Conservation (phyloP, 2,888 invertebrate species). For the Yponomeuta plumbellus region DNA sequence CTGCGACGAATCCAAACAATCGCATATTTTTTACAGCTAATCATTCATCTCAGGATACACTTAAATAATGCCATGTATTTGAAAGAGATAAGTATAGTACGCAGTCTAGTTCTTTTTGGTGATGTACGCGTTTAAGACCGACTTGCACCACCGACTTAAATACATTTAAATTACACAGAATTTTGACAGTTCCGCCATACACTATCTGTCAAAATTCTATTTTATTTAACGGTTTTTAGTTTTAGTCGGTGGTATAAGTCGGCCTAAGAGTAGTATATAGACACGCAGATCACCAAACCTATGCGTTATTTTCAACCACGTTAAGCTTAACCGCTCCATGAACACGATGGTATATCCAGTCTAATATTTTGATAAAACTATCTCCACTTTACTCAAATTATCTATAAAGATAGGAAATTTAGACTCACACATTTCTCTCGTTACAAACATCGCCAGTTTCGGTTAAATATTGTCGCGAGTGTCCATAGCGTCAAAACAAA, state of each 20-base stretch:
- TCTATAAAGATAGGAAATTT: background rate
- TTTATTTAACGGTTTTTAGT: no score
- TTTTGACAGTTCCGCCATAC: no score
- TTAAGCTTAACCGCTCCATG: background rate
- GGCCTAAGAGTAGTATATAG: background rate
- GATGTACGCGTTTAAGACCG: background rate
- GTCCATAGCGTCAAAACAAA: no score
- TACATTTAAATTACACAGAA: no score
- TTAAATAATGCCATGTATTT: constrained; percentile 1
- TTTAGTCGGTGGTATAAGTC: no score
- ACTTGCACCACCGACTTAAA: no score
- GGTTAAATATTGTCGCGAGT: no score
- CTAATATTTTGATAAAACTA: background rate
- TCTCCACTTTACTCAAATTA: background rate
- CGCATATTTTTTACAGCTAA: background rate
- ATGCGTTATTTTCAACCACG: no score
- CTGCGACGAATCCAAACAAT: background rate
- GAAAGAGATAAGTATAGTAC: background rate
- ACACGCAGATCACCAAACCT: no score
- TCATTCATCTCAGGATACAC: constrained; percentile 2
- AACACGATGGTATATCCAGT: background rate
- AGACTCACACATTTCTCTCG: background rate
- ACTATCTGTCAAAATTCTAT: no score
- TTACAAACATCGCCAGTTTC: no score
- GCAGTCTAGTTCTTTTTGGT: background rate